Evolutionary conservation across 1,140 invertebrate genomes (phyloP).

Genomic region (Lerema accius): DNA sequence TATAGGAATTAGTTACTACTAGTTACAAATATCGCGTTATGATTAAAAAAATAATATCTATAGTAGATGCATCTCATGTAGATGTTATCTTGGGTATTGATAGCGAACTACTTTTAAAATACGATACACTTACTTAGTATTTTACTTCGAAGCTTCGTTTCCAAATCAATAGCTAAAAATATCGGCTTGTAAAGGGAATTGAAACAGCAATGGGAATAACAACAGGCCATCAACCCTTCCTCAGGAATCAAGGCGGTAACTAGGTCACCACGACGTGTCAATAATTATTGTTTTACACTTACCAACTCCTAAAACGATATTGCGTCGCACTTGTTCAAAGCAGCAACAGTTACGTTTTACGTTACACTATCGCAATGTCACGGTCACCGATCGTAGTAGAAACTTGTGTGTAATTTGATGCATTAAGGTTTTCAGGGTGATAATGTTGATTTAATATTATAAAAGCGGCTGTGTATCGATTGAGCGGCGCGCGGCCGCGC

Average conservation of each 20-base stretch:
- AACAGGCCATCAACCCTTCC: slow-evolving; percentile 14
- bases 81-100: too few relatives aligned
- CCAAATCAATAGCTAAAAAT: slow-evolving; percentile 18
- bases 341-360: slow-evolving; percentile 29
- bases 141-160: neutral
- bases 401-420: slow-evolving; percentile 7
- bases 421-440: slow-evolving; percentile 35
- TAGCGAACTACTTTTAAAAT: too few relatives aligned
- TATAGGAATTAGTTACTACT: too few relatives aligned
- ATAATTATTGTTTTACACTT: slow-evolving; percentile 71
- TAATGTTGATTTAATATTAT: slow-evolving; percentile 47
- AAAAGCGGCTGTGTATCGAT: slow-evolving; percentile 63
- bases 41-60: too few relatives aligned
- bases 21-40: too few relatives aligned
- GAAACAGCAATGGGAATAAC: neutral
- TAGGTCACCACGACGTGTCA: slow-evolving; percentile 74
- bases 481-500: slow-evolving; percentile 73
- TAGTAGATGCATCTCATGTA: too few relatives aligned
- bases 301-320: slow-evolving; percentile 63
- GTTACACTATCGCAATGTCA: slow-evolving; percentile 13
- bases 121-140: too few relatives aligned
- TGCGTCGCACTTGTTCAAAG: slow-evolving; percentile 62
- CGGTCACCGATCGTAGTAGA: slow-evolving; percentile 2
- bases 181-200: neutral
- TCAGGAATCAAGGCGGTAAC: slow-evolving; percentile 40